phyloP scores from a whole-genome alignment of 2,888 invertebrate genomes.

The Molanna angustata region DNA sequence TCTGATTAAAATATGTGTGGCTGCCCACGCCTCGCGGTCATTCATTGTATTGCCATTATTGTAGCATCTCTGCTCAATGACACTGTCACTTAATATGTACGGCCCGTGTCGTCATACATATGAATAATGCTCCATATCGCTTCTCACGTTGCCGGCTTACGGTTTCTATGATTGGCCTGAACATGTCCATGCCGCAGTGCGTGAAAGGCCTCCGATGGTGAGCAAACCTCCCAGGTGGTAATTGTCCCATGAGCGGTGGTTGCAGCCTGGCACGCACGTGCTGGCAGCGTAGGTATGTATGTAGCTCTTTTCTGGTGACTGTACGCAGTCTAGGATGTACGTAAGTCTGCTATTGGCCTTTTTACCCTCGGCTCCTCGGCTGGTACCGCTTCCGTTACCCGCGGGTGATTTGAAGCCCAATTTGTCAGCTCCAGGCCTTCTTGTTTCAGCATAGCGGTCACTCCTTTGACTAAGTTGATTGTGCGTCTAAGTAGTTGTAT shows the following conservation, averaged over 20 bases:
- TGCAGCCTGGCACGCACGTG: conserved; percentile 14
- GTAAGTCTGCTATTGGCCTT: not conserved
- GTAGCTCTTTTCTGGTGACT: not conserved
- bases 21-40: conserved; percentile 3
- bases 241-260: conserved; percentile 32
- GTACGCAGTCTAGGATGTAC: not conserved
- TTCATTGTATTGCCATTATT: conserved; percentile 1
- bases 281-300: not conserved
- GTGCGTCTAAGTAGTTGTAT: conserved; percentile 36
- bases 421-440: not conserved
- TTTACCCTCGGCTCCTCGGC: not conserved
- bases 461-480: conserved; percentile 17
- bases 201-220: conserved; percentile 30
- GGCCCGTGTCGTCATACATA: not conserved
- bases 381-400: not conserved
- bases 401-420: not conserved
- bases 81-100: not conserved
- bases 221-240: conserved; percentile 27
- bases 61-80: not conserved
- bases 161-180: conserved; percentile 27
- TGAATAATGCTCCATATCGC: conserved; percentile 1
- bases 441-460: not conserved
- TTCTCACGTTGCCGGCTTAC: conserved; percentile 28
- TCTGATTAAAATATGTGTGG: not conserved
- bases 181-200: conserved; percentile 33